phyloP scores from a whole-genome alignment of 2,888 invertebrate species.

The Leucozona laternaria region DNA sequence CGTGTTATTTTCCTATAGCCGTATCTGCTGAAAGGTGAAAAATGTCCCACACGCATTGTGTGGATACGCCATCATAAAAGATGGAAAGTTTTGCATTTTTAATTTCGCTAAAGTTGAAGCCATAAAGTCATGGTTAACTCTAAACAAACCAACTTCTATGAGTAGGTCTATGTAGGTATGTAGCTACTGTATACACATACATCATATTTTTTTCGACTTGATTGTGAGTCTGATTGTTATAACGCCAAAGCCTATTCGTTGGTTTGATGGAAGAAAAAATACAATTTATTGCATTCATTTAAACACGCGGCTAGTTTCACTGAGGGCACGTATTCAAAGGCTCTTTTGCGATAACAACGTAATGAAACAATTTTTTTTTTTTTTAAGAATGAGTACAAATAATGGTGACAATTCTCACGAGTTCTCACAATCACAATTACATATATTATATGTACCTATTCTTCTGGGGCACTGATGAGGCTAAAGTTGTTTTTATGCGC shows the following conservation, averaged over 20 bases:
- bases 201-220: background rate
- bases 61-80: conserved; percentile 37
- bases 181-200: too few species aligned
- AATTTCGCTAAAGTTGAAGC: conserved; percentile 14
- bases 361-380: conserved; percentile 43
- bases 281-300: background rate
- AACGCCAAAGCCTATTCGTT: background rate
- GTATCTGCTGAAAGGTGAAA: conserved; percentile 52
- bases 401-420: conserved; percentile 58
- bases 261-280: background rate
- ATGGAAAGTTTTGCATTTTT: conserved; percentile 66
- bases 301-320: conserved; percentile 19
- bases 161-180: background rate
- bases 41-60: conserved; percentile 71
- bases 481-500: background rate
- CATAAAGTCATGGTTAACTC: conserved; percentile 20
- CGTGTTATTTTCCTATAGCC: background rate
- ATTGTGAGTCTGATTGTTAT: background rate
- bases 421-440: conserved; percentile 18
- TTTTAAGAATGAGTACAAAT: conserved; percentile 13
- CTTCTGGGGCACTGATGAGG: conserved; percentile 36
- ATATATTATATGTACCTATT: too few species aligned
- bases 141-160: background rate
- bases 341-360: background rate
- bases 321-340: background rate